phyloP scores from a whole-genome alignment of 2,113 vertebrate species.

The Rostratula benghalensis region DNA sequence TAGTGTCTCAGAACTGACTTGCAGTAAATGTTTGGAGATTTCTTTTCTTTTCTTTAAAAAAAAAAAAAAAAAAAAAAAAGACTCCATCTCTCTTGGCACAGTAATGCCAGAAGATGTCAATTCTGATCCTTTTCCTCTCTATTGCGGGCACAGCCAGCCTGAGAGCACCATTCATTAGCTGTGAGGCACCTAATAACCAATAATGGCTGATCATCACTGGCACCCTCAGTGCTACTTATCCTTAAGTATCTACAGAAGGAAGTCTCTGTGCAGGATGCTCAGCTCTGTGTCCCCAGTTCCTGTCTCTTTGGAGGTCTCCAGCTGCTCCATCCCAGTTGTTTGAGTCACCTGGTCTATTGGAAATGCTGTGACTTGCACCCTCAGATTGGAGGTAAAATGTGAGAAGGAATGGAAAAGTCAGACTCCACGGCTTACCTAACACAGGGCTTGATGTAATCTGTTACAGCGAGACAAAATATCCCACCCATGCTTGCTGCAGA shows the following conservation, averaged over 20 bases:
- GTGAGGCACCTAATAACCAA: neutral
- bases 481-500: neutral
- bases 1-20: neutral
- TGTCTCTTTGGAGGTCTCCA: neutral
- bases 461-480: neutral
- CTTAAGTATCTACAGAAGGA: neutral
- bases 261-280: neutral
- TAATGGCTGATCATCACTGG: neutral
- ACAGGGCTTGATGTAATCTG: neutral
- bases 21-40: neutral
- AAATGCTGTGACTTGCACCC: neutral
- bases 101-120: neutral
- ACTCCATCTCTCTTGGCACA: neutral
- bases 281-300: neutral
- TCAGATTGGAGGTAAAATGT: neutral
- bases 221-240: neutral
- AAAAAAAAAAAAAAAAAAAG: neutral
- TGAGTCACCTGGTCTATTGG: accelerated
- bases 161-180: neutral
- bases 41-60: neutral
- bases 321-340: neutral
- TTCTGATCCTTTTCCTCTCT: neutral
- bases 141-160: neutral
- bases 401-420: neutral
- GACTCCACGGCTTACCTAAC: accelerated